Percentiles rank a stretch among this genome's conserved stretches.
These are phyloP conservation scores for Tridacna crocea DNA, from an alignment of 2,888 invertebrate species.

Conservation along the genomic window DNA sequence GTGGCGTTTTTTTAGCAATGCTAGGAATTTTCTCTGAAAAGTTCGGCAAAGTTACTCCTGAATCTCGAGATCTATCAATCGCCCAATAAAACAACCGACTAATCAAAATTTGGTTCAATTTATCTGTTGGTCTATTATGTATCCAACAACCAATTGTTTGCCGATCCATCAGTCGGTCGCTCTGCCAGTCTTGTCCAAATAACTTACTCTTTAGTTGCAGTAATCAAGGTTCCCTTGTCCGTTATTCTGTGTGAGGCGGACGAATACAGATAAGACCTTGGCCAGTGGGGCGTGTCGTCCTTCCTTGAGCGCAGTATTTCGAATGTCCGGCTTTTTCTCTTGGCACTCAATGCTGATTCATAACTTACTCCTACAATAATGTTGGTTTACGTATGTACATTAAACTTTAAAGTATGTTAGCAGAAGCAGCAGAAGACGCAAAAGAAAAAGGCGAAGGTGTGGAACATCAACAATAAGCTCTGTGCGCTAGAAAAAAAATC, in stretches of 20 bases:
- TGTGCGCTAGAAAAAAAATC: too few relatives aligned
- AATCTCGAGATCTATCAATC: too few relatives aligned
- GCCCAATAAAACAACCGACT: too few relatives aligned
- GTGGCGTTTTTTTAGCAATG: too few relatives aligned
- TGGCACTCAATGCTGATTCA: conserved; percentile 62
- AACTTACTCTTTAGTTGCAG: conserved; percentile 39
- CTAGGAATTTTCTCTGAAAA: too few relatives aligned
- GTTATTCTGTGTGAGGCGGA: conserved; percentile 48
- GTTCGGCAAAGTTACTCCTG: too few relatives aligned
- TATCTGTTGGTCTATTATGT: too few relatives aligned
- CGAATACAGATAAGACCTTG: conserved; percentile 64
- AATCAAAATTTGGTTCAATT: too few relatives aligned
- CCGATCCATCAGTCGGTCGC: too few relatives aligned
- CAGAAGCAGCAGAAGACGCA: background rate
- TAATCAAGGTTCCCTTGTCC: conserved; percentile 38
- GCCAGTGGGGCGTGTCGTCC: conserved; percentile 69
- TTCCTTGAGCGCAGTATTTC: conserved; percentile 39
- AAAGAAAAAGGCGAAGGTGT: background rate
- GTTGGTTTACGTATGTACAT: background rate
- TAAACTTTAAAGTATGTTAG: background rate
- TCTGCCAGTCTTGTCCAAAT: too few relatives aligned
- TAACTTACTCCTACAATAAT: conserved; percentile 48
- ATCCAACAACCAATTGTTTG: too few relatives aligned
- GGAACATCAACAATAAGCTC: too few relatives aligned
- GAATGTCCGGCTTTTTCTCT: conserved; percentile 68